Conservation (phyloP, 1,140 invertebrate species). For the Apis laboriosa region DNA sequence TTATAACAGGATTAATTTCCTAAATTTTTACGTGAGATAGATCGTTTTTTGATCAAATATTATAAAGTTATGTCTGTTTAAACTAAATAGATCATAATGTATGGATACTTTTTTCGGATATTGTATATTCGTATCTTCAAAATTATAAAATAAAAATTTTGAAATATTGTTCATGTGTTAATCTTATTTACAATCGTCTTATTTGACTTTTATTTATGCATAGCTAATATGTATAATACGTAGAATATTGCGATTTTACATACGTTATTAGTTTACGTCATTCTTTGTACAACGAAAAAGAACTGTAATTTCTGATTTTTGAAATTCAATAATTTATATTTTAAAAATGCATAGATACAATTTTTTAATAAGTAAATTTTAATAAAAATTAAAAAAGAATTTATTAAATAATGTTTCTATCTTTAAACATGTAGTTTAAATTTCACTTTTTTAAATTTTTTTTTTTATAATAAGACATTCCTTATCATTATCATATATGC, state of each 20-base stretch:
- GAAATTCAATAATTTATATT: neutral
- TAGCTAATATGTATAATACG: conserved; percentile 9
- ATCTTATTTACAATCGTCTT: neutral
- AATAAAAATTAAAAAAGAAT: neutral
- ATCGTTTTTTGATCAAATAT: too few species aligned
- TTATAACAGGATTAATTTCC: too few species aligned
- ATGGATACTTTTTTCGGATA: too few species aligned
- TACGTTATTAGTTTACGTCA: conserved; percentile 10
- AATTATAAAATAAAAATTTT: neutral
- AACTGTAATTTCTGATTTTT: neutral
- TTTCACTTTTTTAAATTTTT: too few species aligned
- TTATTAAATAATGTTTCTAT: too few species aligned
- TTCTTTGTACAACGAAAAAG: neutral
- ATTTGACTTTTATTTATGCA: neutral
- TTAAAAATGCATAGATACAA: neutral
- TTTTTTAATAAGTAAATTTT: neutral
- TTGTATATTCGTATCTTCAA: neutral
- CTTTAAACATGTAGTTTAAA: neutral
- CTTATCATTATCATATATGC: too few species aligned
- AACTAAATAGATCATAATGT: too few species aligned
- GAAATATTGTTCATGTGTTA: neutral
- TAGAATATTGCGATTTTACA: neutral
- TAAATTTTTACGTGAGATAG: too few species aligned
- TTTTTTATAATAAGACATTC: too few species aligned
- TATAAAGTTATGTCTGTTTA: too few species aligned